A percentile compares a stretch with the other conserved stretches of the same genome.
These are phyloP conservation scores for Stenodera caucasica DNA, from an alignment of 2,888 invertebrate genomes.

Conservation along the genomic window DNA sequence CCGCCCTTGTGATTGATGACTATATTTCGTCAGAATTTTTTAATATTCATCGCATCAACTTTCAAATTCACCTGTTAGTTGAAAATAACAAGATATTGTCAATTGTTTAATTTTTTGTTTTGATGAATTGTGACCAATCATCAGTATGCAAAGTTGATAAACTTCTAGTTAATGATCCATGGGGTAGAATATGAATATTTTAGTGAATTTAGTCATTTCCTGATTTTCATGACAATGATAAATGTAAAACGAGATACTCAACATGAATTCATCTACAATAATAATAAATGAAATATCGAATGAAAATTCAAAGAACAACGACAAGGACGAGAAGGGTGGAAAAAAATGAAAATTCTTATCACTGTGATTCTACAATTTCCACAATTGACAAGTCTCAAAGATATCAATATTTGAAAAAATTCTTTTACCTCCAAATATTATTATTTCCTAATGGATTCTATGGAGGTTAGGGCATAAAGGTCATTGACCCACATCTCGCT, in stretches of 20 bases:
- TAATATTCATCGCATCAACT: not conserved
- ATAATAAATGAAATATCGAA: conserved; percentile 1
- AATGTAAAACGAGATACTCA: conserved; percentile 3
- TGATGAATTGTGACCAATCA: not conserved
- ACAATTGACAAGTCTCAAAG: too few species aligned
- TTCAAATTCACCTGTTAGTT: not conserved
- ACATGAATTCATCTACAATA: not conserved
- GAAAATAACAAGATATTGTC: conserved; percentile 20
- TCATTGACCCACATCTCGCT: too few species aligned
- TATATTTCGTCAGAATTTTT: not conserved
- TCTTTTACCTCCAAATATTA: too few species aligned
- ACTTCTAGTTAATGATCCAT: conserved; percentile 2
- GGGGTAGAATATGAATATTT: conserved; percentile 3
- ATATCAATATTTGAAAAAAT: too few species aligned
- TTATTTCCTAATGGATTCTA: too few species aligned
- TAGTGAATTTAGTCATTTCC: conserved; percentile 4
- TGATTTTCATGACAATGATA: conserved; percentile 8
- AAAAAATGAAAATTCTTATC: not conserved
- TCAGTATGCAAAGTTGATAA: conserved; percentile 3
- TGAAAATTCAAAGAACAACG: not conserved
- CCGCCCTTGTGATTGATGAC: too few species aligned
- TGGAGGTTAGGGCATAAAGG: too few species aligned
- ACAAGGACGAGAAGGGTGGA: too few species aligned
- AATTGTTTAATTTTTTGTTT: conserved; percentile 18
- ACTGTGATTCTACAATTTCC: conserved; percentile 31